Evolutionary conservation across 23 tunicate species (phyloP), one percentile per base, ranked within the genome.

Genomic region (Diplosoma virens): DNA sequence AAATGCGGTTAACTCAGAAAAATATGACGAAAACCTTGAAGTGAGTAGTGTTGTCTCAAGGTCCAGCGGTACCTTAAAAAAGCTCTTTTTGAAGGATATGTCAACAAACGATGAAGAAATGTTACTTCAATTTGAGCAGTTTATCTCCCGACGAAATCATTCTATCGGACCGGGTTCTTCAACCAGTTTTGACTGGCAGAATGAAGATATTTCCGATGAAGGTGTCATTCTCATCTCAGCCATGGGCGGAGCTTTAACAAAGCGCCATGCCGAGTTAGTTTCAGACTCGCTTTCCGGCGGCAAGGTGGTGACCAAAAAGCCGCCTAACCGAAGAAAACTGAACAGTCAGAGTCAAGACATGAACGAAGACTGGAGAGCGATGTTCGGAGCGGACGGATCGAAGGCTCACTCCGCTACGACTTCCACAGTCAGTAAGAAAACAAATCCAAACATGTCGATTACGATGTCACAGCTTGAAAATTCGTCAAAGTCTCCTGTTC

Each of bases 291-390:
- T 18, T 1, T 47, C 64, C 25, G 11, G 45, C 0, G 26, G 32
- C 36, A 82, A 52, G 33, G 46, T 14, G 16, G 25, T 17, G 1
- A 5, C 58, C 50, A 74, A 75, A 52, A 84, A 84, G 32, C 23
- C n/a, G 25, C 17, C 26, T 30, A 84, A 55, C 11, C 71, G 82
- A 25, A 83, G 54, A 47, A 75, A 52, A 32, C 35, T 6, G 25
- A 2, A 22, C 17, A 23, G 36, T 3, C 81, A 77, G 25, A 33
- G 50, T 46, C 71, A 55, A n/a, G 84, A 71, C 26, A 84, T 90
- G 82, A 92, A 92, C 45, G 97, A 92, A 28, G 97, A 92, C 34
- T 92, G 97, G 97, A 85, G 75, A 37, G 81, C 79, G 21, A 85
- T 85, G 97, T 92, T 80, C 76, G 97, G 91, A 3, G 67, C 69